phyloP scores from a whole-genome alignment of 1,140 invertebrate species.

The Drosophila bifasciata region DNA sequence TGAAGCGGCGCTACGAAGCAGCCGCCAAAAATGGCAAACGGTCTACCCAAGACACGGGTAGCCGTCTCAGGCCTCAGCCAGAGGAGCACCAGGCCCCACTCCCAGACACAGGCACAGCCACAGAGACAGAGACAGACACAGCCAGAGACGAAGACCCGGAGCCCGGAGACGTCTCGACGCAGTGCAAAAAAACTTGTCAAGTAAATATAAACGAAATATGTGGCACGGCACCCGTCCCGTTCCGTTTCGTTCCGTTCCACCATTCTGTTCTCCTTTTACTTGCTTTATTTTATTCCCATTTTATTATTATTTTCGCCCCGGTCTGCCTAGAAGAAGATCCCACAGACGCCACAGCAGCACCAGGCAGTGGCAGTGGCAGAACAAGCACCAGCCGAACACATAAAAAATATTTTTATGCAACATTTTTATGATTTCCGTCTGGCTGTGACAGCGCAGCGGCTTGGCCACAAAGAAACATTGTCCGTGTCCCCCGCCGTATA shows the following conservation, averaged over 20 bases:
- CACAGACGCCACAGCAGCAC: conserved; percentile 36
- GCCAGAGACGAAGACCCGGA: conserved; percentile 2
- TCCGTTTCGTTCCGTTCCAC: conserved; percentile 40
- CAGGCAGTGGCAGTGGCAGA: neutral
- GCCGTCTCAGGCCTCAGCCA: conserved; percentile 23
- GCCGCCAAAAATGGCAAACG: conserved; percentile 64
- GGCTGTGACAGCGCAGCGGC: conserved; percentile 50
- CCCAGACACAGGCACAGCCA: conserved; percentile 31
- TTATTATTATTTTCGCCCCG: conserved; percentile 75
- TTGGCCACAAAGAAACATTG: conserved; percentile 34
- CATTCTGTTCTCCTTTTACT: conserved; percentile 56
- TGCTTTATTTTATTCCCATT: conserved; percentile 79
- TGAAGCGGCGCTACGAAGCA: conserved; percentile 63
- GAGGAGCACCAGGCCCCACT: conserved; percentile 13
- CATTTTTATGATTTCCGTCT: conserved; percentile 82
- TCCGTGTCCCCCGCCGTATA: neutral
- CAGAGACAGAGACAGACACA: conserved; percentile 19
- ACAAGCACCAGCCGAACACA: conserved; percentile 40
- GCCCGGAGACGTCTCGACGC: conserved; percentile 61
- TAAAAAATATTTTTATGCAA: conserved; percentile 81
- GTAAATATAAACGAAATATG: conserved; percentile 82
- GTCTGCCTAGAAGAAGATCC: conserved; percentile 43
- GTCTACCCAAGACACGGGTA: conserved; percentile 42
- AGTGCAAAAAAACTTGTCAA: conserved; percentile 77
- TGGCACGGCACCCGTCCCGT: conserved; percentile 68